Evolutionary conservation across 2,888 invertebrate species (phyloP).

Genomic region (Cataglyphis cursor): DNA sequence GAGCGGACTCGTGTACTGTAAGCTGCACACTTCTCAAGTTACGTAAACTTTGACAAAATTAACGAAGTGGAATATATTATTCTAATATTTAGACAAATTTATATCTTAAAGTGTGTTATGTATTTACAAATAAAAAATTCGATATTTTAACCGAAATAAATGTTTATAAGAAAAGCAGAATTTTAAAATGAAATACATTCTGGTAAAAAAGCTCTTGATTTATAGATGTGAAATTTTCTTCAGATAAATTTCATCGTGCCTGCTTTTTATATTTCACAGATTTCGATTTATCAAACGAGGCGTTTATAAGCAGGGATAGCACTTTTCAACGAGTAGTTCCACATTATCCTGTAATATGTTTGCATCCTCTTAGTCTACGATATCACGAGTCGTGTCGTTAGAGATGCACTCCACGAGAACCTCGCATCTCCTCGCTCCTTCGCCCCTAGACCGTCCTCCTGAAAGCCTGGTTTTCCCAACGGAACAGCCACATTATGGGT

Average conservation of each 20-base stretch:
- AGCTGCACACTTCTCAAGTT: neutral
- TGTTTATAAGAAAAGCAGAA: neutral
- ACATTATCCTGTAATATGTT: conserved; percentile 72
- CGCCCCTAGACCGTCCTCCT: conserved; percentile 37
- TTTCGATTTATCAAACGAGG: conserved; percentile 53
- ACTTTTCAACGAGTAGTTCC: conserved; percentile 48
- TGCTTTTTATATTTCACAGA: conserved; percentile 16
- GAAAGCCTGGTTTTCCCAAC: conserved; percentile 68
- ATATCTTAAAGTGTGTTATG: neutral
- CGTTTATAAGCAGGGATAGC: neutral
- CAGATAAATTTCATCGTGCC: neutral
- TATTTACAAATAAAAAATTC: neutral
- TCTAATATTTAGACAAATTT: neutral
- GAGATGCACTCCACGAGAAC: conserved; percentile 39
- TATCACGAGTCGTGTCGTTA: conserved; percentile 59
- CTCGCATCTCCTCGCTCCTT: conserved; percentile 34
- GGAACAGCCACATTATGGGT: conserved; percentile 74
- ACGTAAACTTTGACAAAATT: neutral
- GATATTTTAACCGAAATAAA: neutral
- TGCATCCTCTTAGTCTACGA: conserved; percentile 68
- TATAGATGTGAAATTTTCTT: neutral
- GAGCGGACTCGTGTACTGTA: neutral
- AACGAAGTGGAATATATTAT: neutral
- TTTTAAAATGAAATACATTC: neutral
- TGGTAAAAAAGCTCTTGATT: no score